Base-by-base conservation (phyloP, 2,113 vertebrate genomes). In the Archilochus colubris region DNA sequence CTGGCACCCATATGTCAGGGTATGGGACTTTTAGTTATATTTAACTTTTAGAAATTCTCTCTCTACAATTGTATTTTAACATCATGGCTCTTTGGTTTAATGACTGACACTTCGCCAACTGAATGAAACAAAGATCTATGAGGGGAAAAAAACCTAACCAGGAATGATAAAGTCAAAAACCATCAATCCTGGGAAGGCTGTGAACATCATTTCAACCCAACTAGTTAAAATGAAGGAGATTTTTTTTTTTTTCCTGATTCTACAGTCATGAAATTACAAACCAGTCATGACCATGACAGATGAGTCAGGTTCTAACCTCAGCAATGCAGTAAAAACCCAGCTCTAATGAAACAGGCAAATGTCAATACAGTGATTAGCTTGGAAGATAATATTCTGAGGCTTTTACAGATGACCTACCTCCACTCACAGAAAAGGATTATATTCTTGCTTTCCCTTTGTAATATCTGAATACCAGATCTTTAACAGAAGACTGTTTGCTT, bases 301-400 rank as follows among this genome's bases (percentile, higher is more conserved):
- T 95, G 91, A 97, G 92, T 78, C 91, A 73, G 89, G 61, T 76
- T 86, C 89, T 88, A 94, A 91, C 95, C 92, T 95, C 94, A 86
- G 94, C 89, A 87, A 84, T 83, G 89, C 89, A 85, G 91, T 88
- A 81, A 95, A 93, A 96, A 82, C 75, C 61, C 72, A 55, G 92
- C 92, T 91, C 93, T 95, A 93, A 96, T 97, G 96, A 97, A 97
- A 96, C 81, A 81, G 93, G 88, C 94, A 95, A 96, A 96, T 96
- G 90, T 97, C 95, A 94, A 96, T 96, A 93, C 87, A 94, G 88
- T 82, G 94, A 97, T 97, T 95, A 97, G 88, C 93, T 82, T 7
- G 25, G 78, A 44, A 87, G 94, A 92, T 95, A 96, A 95, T 96
- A 96, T 92, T 97, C 95, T 31, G 91, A 94, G 86, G 94, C 94